Percentiles rank a stretch among this genome's conserved stretches.
Conservation (phyloP, 2,797 vertebrate genomes). For the Arnoldichthys spilopterus region DNA sequence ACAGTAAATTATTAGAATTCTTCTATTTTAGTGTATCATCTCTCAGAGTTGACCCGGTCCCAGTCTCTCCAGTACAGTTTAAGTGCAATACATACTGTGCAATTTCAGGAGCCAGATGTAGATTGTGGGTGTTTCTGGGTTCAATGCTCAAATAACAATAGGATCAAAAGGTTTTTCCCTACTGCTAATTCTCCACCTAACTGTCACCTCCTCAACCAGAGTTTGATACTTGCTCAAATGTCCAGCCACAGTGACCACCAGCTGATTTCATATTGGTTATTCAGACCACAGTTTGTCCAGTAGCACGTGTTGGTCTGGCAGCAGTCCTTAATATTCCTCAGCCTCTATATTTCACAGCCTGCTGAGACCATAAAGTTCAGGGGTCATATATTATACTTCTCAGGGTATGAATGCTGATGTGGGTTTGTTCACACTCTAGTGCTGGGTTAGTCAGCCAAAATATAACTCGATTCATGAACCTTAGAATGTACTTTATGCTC, state of each 20-base stretch:
- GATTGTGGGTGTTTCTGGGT: background rate
- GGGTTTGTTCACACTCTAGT: conserved; percentile 32
- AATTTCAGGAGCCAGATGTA: background rate
- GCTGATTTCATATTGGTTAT: conserved; percentile 15
- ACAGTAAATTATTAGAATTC: background rate
- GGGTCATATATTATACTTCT: conserved; percentile 30
- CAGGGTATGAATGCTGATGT: conserved; percentile 19
- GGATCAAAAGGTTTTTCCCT: background rate
- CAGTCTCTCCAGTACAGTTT: background rate
- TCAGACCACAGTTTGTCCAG: conserved; percentile 13
- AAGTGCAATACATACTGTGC: background rate
- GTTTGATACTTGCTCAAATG: background rate
- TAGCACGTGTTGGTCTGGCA: conserved; percentile 1
- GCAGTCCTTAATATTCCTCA: background rate
- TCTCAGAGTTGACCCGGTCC: background rate
- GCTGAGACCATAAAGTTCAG: background rate
- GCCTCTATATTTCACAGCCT: conserved; percentile 10
- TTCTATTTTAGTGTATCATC: background rate
- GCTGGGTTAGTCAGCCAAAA: background rate
- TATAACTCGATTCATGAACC: too few relatives aligned
- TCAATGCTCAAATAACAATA: background rate
- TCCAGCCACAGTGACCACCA: background rate
- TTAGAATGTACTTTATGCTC: too few relatives aligned
- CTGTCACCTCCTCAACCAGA: background rate
- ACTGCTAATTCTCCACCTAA: background rate